Conservation (phyloP, 2,888 invertebrate species). For the Cephus sareptanus region DNA sequence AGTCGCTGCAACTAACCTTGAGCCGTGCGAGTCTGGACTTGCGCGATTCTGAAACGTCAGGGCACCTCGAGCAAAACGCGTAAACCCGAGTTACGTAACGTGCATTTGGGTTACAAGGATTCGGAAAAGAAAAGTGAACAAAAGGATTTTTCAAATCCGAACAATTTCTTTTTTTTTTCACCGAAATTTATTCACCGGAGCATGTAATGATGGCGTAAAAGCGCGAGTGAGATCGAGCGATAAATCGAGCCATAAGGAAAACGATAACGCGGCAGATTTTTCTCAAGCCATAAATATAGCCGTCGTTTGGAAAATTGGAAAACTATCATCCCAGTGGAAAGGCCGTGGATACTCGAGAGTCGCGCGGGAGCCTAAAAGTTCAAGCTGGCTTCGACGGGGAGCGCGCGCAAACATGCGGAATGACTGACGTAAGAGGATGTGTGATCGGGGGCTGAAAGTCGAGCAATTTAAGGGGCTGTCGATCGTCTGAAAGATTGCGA, state of each 20-base stretch:
- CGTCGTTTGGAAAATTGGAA: conserved; percentile 31
- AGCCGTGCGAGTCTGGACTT: background rate
- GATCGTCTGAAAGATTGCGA: conserved; percentile 19
- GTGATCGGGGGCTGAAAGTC: background rate
- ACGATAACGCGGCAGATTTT: background rate
- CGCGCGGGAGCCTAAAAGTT: background rate
- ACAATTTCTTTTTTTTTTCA: background rate
- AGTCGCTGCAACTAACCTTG: background rate
- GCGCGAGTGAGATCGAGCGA: background rate
- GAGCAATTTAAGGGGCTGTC: conserved; percentile 20
- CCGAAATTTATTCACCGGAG: background rate
- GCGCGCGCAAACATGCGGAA: background rate
- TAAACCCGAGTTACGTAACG: background rate
- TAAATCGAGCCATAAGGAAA: background rate
- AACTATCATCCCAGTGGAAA: conserved; percentile 19
- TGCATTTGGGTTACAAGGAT: background rate
- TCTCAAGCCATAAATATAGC: background rate
- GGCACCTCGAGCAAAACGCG: background rate
- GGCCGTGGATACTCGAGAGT: background rate
- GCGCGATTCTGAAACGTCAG: background rate
- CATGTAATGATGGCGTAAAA: background rate
- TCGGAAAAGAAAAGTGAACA: background rate
- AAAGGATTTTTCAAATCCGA: background rate
- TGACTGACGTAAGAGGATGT: background rate
- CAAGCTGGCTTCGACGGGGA: background rate